Evolutionary conservation across 2,113 vertebrate species (phyloP), one percentile per base, ranked within the genome.

Genomic region (Trachemys scripta): DNA sequence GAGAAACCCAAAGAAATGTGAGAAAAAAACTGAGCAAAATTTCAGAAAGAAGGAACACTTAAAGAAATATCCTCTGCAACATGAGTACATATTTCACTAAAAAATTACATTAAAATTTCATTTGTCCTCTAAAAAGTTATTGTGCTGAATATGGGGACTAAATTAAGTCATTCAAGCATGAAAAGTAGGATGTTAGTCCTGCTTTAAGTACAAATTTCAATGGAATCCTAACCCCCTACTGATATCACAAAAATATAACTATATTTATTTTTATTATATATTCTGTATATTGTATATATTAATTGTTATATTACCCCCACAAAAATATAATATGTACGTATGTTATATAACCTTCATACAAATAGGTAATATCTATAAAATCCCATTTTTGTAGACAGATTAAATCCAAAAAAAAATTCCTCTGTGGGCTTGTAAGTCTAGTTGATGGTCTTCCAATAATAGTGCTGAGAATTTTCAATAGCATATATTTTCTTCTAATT

Each of bases 401-500:
- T 78, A 5, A 4, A 97, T 98, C 93, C 76, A 92, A 87, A 42
- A 96, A 95, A 75, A 87, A 54, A 78, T 94, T 45, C 16, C 3
- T 90, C 87, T 97, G 47, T 14, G 83, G 56, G 35, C 59, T n/a
- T 91, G n/a, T 89, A 72, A 53, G 42, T 1, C 0, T 90, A 47
- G 80, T 80, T 82, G 65, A 85, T 78, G 29, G 3, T 92, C 84
- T 97, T 96, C 87, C 95, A 95, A 75, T 88, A 96, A 94, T 1
- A 97, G 51, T 38, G 56, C 24, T 25, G 12, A 93, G 50, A 89
- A 83, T 96, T 95, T 96, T 95, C 17, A 50, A 78, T 72, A 89
- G 50, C 79, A 85, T 81, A 51, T 91, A 47, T 84, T 97, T 95
- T 91, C 85, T 89, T 95, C 31, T 47, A 86, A 91, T 91, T 95